phyloP scores from a whole-genome alignment of 2,888 invertebrate genomes.

The Cosmia pyralina region DNA sequence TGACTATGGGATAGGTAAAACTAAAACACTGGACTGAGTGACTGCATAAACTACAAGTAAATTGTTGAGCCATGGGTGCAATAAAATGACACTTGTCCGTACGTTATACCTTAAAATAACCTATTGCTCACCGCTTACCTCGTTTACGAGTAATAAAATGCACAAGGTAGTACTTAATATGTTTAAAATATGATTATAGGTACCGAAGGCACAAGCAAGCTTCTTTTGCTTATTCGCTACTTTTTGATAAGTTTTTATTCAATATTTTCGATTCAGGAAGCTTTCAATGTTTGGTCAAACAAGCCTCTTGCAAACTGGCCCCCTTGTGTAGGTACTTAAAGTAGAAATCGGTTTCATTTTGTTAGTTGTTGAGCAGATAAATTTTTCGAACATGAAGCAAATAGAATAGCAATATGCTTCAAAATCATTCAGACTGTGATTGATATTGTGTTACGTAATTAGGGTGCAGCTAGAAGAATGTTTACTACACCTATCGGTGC shows the following conservation, averaged over 20 bases:
- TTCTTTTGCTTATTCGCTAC: background rate
- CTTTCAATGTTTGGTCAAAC: background rate
- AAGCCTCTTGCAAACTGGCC: background rate
- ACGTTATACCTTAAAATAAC: conserved; percentile 31
- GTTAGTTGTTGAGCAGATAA: no score
- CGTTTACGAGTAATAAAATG: conserved; percentile 46
- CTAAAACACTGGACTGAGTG: background rate
- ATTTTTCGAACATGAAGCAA: background rate
- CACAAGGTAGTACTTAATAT: conserved; percentile 7
- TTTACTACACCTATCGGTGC: no score
- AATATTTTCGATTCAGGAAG: background rate
- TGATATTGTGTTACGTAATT: background rate
- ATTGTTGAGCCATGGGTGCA: conserved; percentile 2
- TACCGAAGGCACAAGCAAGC: background rate
- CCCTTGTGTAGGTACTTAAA: no score
- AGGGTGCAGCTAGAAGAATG: background rate
- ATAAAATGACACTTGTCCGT: conserved; percentile 27
- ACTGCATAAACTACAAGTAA: conserved; percentile 12
- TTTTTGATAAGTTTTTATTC: background rate
- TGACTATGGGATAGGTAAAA: background rate
- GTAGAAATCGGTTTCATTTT: background rate
- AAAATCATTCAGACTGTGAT: no score
- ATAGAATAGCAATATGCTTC: background rate
- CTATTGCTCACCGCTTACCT: conserved; percentile 19
- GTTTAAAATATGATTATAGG: conserved; percentile 2